A percentile compares a stretch with the other conserved stretches of the same genome.
Conservation (phyloP, 1,140 invertebrate species). For the Drosophila erecta region DNA sequence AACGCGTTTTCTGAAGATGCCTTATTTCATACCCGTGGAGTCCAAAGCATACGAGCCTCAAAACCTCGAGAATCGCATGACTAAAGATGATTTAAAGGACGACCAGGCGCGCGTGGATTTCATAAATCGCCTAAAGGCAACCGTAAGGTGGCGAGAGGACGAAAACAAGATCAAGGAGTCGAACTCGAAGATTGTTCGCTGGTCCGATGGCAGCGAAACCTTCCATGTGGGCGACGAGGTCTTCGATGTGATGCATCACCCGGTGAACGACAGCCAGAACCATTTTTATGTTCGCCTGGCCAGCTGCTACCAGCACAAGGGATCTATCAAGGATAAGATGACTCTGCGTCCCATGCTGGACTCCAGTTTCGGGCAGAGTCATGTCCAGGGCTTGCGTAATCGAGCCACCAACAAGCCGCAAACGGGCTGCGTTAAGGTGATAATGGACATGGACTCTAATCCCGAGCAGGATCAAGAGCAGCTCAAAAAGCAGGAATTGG, state of each 20-base stretch:
- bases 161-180: constrained; percentile 36
- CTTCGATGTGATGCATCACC: constrained; percentile 48
- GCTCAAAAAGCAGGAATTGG: constrained; percentile 26
- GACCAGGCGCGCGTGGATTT: constrained; percentile 23
- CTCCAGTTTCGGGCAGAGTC: constrained; percentile 41
- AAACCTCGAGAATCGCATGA: background rate
- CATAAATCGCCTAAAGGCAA: constrained; percentile 34
- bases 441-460: constrained; percentile 30
- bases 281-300: constrained; percentile 33
- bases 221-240: constrained; percentile 57
- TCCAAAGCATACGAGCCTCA: constrained; percentile 4
- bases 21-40: constrained; percentile 39
- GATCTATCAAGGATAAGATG: constrained; percentile 43
- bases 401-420: constrained; percentile 29
- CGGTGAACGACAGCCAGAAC: constrained; percentile 7
- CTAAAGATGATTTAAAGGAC: constrained; percentile 22
- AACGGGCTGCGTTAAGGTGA: constrained; percentile 32
- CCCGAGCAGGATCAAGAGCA: constrained; percentile 33
- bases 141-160: constrained; percentile 49
- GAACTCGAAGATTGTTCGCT: constrained; percentile 49
- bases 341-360: constrained; percentile 51
- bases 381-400: constrained; percentile 44
- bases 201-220: constrained; percentile 57
- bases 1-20: constrained; percentile 28
- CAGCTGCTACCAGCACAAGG: constrained; percentile 33